Base-by-base conservation (phyloP, 2,797 vertebrate species). In the Karalla daura region DNA sequence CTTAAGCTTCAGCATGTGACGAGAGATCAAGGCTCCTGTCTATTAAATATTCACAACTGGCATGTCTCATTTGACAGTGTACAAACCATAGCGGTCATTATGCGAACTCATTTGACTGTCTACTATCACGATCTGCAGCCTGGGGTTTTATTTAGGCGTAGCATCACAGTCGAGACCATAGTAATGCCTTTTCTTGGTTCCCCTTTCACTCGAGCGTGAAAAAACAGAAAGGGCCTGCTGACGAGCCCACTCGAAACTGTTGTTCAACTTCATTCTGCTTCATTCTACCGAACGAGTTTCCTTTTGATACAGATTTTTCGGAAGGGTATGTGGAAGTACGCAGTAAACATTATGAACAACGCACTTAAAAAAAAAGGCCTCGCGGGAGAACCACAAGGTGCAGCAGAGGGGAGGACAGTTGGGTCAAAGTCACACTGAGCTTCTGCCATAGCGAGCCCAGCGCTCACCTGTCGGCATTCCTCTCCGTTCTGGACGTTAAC, bases 1-100 rank as follows among this genome's bases (percentile, higher is more conserved):
- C 21, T 76, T 84, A 77, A 90, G 85, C 86, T 80, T 63, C 43
- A 75, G 53, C 87, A 86, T 88, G 86, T 86, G 87, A 90, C 58
- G 25, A 37, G 20, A 76, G 78, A 78, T 74, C 73, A 82, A 9
- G 6, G 54, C 76, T 60, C n/a, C 58, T 61, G 39, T 35, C 44
- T 62, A 60, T 70, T 23, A 84, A 81, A 67, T 80, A 82, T 70
- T 74, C 67, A 83, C 9, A 63, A 41, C 27, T 9, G 2, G 17
- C 51, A 55, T 75, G 51, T 56, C 73, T 72, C 25, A 52, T 73
- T 63, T 67, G 28, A 71, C 44, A 52, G 17, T 18, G 20, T 5
- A 66, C 9, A 3, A 51, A n/a, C 20, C 32, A 63, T 28, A 23
- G 27, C 21, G 27, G 25, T 63, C 13, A 53, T 20, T 11, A 52